Evolutionary conservation across 2,113 vertebrate species (phyloP), one percentile per base, ranked within the genome.

Genomic region (Nycticorax nycticorax): DNA sequence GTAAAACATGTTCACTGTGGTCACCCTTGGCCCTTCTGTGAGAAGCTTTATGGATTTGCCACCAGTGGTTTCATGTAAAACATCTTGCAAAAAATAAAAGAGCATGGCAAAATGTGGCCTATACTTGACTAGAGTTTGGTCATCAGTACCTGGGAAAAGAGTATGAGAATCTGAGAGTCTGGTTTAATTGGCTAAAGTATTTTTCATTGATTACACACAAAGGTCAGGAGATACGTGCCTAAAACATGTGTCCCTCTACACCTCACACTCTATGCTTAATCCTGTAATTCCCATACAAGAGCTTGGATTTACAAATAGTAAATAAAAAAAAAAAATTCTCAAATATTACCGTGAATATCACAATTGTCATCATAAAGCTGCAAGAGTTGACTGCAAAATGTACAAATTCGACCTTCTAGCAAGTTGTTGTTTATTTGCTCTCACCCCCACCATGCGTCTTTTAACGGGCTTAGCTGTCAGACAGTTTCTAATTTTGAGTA

Each of bases 371-470:
- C 30, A 4, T 52, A 33, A 78, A 56, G 39, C 53, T 79, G 78
- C 26, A 26, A 12, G 92, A 56, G 37, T 4, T 93, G 85, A 79
- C 71, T 67, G 76, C 67, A 62, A 59, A 73, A 27, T 18, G 26
- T 30, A 57, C 30, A 83, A 32, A 59, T 43, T 15, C 4, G 37
- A 71, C 82, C 79, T 94, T 50, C 19, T 39, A 37, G 59, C 41
- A 33, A 50, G 45, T 62, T 92, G 30, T 63, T 77, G 67, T 79
- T 88, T 66, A 27, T 82, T 83, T 77, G 37, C 53, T 86, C 17
- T 81, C 45, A 71, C 35, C 27, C 9, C 6, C 1, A 3, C 30
- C n/a, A 22, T 0, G 1, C 3, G 0, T 57, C 47, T 85, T 66
- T 64, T 48, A 37, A 30, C 1, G 7, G 64, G 32, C 13, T 69